Base-by-base conservation (phyloP, 2,797 vertebrate genomes). In the Fratercula arctica region DNA sequence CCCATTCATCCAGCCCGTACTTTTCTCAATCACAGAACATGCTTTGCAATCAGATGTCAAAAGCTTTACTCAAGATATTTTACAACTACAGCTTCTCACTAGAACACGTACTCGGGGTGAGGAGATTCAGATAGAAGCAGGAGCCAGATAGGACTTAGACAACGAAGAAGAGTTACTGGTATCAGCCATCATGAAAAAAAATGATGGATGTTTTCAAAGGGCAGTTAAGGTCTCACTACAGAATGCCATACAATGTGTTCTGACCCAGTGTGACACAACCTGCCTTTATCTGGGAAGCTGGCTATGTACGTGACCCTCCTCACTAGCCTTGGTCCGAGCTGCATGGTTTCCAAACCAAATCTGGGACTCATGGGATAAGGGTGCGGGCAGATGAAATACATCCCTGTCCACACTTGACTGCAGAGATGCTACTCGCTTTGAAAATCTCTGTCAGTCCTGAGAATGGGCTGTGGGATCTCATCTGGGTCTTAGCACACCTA, bases 11-110 rank as follows among this genome's bases (percentile, higher is more conserved):
- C 73, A 86, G 59, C 23, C 54, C 79, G 69, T 84, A 66, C 46
- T 97, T 96, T 95, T 86, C 94, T 88, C 84, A 92, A 82, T 93
- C 93, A 89, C 19, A 67, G 77, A 79, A 94, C 92, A 89, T 76
- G 70, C 80, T 95, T 91, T 87, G 86, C 77, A 94, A 89, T 94
- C 88, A 79, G 51, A 85, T 85, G 67, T 94, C 83, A 93, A 90
- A 96, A 92, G 88, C 93, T 95, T 88, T 72, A 25, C 80, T 86
- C 24, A 61, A 90, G 83, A 78, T 95, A 90, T 91, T 95, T 94
- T 86, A 86, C 69, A 85, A 90, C 50, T 46, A 46, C 50, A 78
- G 37, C 26, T 90, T 90, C 90, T 90, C 79, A 67, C 20, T 35
- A 17, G 48, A 93, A 60, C 56, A 69, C 45, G 74, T 80, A 50